Base-by-base conservation (phyloP, 2,113 vertebrate genomes). In the Pongo abelii region DNA sequence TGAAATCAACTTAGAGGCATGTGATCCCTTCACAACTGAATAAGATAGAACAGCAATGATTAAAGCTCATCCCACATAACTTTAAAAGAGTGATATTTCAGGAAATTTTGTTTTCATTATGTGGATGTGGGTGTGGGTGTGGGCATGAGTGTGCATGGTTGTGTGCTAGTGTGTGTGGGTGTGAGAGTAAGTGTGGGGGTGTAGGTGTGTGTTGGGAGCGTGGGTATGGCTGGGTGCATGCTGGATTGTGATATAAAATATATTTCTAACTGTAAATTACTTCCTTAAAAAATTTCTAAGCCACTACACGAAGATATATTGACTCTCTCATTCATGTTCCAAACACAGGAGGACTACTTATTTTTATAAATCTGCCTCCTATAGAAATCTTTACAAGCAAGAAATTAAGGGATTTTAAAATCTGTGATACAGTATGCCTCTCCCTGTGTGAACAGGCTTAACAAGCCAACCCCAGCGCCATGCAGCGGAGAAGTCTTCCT, bases 221-320 rank as follows among this genome's bases (percentile, higher is more conserved):
- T 91, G 18, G 30, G 35, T 27, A 22, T 12, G 67, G 23, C 1
- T 30, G 25, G 6, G 32, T 79, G 14, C 46, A 16, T 67, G 57
- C 20, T n/a, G 12, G 25, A 80, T 59, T 88, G 5, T 74, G n/a
- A 81, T 16, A 55, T 1, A 69, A 84, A 64, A 64, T 32, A 64
- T 64, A 64, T 86, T 89, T 89, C 52, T 70, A 81, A 67, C 35
- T 95, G 2, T 64, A 59, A 91, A 32, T 81, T 80, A 78, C 18
- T 75, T 3, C n/a, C n/a, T 91, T 74, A 77, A 89, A 96, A 93
- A 80, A 25, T 61, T n/a, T 80, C 81, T 91, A 70, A 91, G 40
- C 38, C 40, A 6, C 67, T n/a, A 30, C 81, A 46, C 61, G 25
- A 89, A 86, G 38, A 50, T 57, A 50, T 38, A 32, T 30, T 43